Evolutionary conservation across 2,888 invertebrate species (phyloP).

Genomic region (Amiota communis): DNA sequence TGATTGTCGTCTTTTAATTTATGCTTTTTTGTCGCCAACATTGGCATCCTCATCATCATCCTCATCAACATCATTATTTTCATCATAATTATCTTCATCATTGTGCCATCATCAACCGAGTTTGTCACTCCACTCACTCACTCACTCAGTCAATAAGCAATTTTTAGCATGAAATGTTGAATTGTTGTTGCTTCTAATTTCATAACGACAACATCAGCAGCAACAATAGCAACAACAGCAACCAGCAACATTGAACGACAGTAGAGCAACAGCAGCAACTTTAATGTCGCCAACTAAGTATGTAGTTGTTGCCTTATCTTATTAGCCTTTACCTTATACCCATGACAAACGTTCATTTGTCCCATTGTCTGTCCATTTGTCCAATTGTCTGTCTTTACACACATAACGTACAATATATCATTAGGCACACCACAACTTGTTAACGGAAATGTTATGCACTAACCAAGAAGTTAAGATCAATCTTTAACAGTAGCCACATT

Average conservation of each 20-base stretch:
- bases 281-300: conserved; percentile 7
- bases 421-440: conserved; percentile 20
- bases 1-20: conserved; percentile 20
- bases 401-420: not conserved
- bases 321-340: conserved; percentile 6
- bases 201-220: conserved; percentile 8
- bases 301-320: conserved; percentile 25
- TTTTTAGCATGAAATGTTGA: conserved; percentile 22
- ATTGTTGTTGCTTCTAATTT: conserved; percentile 20
- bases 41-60: not conserved
- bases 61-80: not conserved
- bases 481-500: conserved; percentile 15
- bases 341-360: conserved; percentile 3
- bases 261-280: not conserved
- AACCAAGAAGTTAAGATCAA: conserved; percentile 18
- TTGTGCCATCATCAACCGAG: conserved; percentile 1
- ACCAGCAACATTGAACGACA: too few species aligned
- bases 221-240: not conserved
- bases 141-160: conserved; percentile 18
- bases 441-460: conserved; percentile 26
- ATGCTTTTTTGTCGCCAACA: conserved; percentile 20
- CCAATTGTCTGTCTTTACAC: too few species aligned
- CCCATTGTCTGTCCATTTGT: not conserved
- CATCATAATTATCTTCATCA: not conserved
- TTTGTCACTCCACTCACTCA: not conserved